These are phyloP conservation scores for Coptotermes formosanus DNA, from an alignment of 1,140 invertebrate genomes.

Conservation along the genomic window DNA sequence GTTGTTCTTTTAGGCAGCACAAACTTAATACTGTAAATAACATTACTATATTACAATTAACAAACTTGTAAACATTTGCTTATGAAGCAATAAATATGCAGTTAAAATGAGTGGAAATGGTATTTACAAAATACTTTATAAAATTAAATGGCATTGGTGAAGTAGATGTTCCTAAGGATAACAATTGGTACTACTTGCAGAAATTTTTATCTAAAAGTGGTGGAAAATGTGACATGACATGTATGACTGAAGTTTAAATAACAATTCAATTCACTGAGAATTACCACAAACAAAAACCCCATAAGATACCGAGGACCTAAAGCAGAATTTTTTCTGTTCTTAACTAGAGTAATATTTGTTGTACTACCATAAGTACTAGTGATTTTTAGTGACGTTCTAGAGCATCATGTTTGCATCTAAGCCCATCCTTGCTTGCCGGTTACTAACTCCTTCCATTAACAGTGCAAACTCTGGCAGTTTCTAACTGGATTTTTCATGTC, in stretches of 20 bases:
- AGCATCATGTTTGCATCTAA: not conserved
- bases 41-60: constrained; percentile 1
- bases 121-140: constrained; percentile 2
- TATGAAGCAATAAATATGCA: not conserved
- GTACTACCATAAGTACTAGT: not conserved
- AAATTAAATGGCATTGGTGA: not conserved
- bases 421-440: not conserved
- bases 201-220: not conserved
- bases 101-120: not conserved
- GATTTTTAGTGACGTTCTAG: no score
- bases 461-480: not conserved
- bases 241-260: not conserved
- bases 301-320: not conserved
- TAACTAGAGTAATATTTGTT: not conserved
- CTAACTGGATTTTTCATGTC: not conserved
- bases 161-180: not conserved
- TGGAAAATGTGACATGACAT: not conserved
- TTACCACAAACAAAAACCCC: not conserved
- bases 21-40: not conserved
- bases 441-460: not conserved
- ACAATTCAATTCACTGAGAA: not conserved
- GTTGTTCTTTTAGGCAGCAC: not conserved
- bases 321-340: not conserved
- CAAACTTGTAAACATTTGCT: not conserved
- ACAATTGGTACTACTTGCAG: not conserved